Evolutionary conservation across 2,113 vertebrate genomes (phyloP), one percentile per base, ranked within the genome.

Genomic region (Siphamia tubifer): DNA sequence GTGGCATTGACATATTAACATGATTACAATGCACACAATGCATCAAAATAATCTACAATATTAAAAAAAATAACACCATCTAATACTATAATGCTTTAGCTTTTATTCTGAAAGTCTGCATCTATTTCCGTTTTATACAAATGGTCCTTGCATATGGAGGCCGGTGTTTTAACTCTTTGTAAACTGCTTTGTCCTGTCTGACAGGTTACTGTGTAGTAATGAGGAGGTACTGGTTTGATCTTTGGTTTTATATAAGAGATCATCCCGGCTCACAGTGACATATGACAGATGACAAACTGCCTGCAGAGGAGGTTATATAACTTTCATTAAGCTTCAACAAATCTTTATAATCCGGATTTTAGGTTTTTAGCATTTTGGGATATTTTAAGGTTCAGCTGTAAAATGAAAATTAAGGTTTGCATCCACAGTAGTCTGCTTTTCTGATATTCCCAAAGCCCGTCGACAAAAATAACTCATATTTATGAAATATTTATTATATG

Each of bases 51-150:
- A n/a, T n/a, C n/a, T n/a, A n/a, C n/a, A n/a, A n/a, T n/a, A n/a
- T n/a, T n/a, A n/a, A n/a, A n/a, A n/a, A n/a, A n/a, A n/a, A n/a
- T n/a, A n/a, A n/a, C n/a, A n/a, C n/a, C n/a, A n/a, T n/a, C n/a
- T n/a, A n/a, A n/a, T 30, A 30, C 1, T 30, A 9, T n/a, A n/a
- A n/a, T n/a, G n/a, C n/a, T n/a, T n/a, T 12, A 4, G 10, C 2
- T 65, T 68, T 62, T 79, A 62, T 34, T 40, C 0, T 67, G 64
- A 79, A 72, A n/a, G 30, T 28, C n/a, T n/a, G n/a, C n/a, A n/a
- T 5, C 0, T 5, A 8, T 10, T 34, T 11, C 31, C 8, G n/a
- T n/a, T n/a, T n/a, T n/a, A n/a, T n/a, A n/a, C n/a, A n/a, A n/a
- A n/a, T n/a, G n/a, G n/a, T n/a, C n/a, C n/a, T n/a, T n/a, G n/a